Conservation (phyloP, 2,113 vertebrate genomes). For the Pseudopodoces humilis region DNA sequence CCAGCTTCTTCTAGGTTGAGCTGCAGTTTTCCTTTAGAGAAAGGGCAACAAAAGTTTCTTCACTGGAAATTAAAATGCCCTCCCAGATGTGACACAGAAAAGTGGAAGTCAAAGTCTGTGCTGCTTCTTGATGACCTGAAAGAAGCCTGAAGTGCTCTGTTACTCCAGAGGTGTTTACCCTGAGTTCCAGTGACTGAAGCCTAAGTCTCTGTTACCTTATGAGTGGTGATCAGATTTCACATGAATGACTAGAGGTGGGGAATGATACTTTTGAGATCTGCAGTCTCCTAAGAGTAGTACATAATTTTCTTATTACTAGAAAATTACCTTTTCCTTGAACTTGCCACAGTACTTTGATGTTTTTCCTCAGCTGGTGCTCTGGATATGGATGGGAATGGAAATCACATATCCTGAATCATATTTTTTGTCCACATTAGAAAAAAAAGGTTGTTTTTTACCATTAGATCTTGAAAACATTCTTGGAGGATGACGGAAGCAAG, state of each 20-base stretch:
- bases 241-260: neutral
- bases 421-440: neutral
- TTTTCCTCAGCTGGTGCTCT: neutral
- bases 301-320: neutral
- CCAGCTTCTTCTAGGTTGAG: neutral
- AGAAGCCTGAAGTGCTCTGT: neutral
- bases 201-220: neutral
- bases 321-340: neutral
- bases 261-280: neutral
- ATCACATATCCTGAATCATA: neutral
- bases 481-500: neutral
- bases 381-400: neutral
- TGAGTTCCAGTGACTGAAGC: neutral
- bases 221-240: neutral
- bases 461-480: neutral
- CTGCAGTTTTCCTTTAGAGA: neutral
- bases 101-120: neutral
- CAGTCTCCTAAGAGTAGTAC: neutral
- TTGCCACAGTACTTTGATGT: neutral
- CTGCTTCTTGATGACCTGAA: neutral
- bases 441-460: neutral
- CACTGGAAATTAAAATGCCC: neutral
- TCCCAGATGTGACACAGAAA: neutral
- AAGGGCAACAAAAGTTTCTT: neutral
- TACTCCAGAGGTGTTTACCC: neutral